These are phyloP conservation scores for Toxotes jaculatrix DNA, from an alignment of 2,113 vertebrate genomes.

Conservation along the genomic window DNA sequence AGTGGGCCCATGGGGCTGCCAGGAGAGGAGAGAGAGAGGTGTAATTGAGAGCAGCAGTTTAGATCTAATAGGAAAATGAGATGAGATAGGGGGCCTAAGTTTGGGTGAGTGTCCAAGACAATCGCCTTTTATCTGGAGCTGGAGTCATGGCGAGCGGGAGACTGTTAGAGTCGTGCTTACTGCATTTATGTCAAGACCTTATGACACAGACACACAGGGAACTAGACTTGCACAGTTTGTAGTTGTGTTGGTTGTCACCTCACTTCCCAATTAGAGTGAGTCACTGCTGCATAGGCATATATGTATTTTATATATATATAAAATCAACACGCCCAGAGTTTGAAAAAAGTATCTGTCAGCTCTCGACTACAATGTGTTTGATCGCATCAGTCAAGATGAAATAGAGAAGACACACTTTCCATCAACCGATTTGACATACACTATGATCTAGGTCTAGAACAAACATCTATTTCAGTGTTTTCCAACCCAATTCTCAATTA, in stretches of 20 bases:
- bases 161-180: constrained; percentile 7
- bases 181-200: constrained; percentile 21
- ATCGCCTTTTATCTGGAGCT: constrained; percentile 63
- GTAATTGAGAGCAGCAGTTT: constrained; percentile 81
- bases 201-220: constrained; percentile 5
- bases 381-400: constrained; percentile 35
- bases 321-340: constrained; percentile 14
- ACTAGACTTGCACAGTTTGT: constrained; percentile 39
- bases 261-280: constrained; percentile 44
- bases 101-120: constrained; percentile 64
- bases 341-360: constrained; percentile 7
- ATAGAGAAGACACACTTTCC: constrained; percentile 28
- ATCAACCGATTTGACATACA: constrained; percentile 25
- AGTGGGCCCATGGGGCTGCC: constrained; percentile 65
- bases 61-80: constrained; percentile 83
- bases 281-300: constrained; percentile 1
- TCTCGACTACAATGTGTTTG: constrained; percentile 13
- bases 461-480: constrained; percentile 36
- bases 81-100: constrained; percentile 71
- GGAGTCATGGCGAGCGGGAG: constrained; percentile 31
- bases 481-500: constrained; percentile 22
- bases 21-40: constrained; percentile 61
- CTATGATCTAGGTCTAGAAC: constrained; percentile 27
- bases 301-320: no score
- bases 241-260: constrained; percentile 33